Percentiles rank a stretch among this genome's conserved stretches.
Evolutionary conservation across 2,888 invertebrate species (phyloP).

Genomic region (Vesta saturnalis): DNA sequence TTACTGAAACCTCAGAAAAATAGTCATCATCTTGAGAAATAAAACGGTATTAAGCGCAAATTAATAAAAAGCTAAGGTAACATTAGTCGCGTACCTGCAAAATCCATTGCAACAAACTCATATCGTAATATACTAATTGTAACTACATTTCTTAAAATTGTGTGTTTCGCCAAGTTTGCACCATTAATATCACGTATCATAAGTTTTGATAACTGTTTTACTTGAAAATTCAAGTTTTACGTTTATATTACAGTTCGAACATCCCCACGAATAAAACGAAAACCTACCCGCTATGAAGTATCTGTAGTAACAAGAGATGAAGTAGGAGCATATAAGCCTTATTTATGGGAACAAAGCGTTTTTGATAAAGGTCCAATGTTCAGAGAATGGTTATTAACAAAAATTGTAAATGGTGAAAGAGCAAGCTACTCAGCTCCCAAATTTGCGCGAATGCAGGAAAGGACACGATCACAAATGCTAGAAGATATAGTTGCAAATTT

Average conservation of each 20-base stretch:
- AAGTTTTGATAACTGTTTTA: too few species aligned
- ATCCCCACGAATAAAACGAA: conserved; percentile 85
- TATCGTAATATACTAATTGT: too few species aligned
- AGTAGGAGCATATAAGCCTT: conserved; percentile 95
- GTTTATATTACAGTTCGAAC: conserved; percentile 74
- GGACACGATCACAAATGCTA: conserved; percentile 92
- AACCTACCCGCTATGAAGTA: conserved; percentile 89
- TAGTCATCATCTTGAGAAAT: too few species aligned
- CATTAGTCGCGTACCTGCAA: too few species aligned
- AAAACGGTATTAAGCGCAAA: too few species aligned
- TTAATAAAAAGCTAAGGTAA: too few species aligned
- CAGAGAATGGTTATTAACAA: conserved; percentile 92
- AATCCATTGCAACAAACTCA: too few species aligned
- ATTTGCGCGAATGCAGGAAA: conserved; percentile 94
- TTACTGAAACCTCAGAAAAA: too few species aligned
- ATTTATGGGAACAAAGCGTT: conserved; percentile 94
- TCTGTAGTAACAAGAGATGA: conserved; percentile 94
- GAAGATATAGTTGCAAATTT: conserved; percentile 94
- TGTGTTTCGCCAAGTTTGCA: too few species aligned
- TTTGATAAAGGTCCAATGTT: conserved; percentile 96
- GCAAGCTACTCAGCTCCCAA: conserved; percentile 95
- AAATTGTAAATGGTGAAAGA: conserved; percentile 93
- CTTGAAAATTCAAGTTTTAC: too few species aligned
- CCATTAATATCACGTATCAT: too few species aligned
- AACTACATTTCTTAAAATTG: too few species aligned